Evolutionary conservation across 2,113 vertebrate species (phyloP).

Genomic region (Cyanoderma ruficeps): DNA sequence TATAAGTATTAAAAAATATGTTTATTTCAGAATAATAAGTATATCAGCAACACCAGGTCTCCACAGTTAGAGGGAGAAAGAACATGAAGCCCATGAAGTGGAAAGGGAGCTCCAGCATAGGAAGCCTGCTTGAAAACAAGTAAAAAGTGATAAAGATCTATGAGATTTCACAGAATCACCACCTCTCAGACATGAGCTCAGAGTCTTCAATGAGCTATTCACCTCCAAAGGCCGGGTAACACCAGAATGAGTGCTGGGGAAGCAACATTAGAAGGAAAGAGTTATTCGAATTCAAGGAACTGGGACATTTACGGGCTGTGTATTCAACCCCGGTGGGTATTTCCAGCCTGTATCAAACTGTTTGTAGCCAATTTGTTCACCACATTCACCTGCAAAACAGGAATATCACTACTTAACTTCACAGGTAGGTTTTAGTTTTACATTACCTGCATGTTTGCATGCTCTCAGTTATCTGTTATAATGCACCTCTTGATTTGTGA

Average conservation of each 20-base stretch:
- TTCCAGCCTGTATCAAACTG: not conserved
- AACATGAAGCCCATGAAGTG: not conserved
- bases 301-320: not conserved
- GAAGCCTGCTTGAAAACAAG: not conserved
- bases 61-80: not conserved
- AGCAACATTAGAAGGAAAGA: not conserved
- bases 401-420: not conserved
- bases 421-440: not conserved
- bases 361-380: not conserved
- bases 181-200: not conserved
- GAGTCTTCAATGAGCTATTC: not conserved
- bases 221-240: not conserved
- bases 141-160: not conserved
- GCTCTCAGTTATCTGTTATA: not conserved
- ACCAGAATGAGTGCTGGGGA: not conserved
- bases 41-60: not conserved
- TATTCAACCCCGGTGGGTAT: not conserved
- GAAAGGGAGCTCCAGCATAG: not conserved
- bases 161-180: not conserved
- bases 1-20: not conserved
- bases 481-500: not conserved
- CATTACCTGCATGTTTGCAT: not conserved
- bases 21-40: not conserved
- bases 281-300: not conserved
- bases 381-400: not conserved